Conservation (phyloP, 2,888 invertebrate species). For the Fragum fragum region DNA sequence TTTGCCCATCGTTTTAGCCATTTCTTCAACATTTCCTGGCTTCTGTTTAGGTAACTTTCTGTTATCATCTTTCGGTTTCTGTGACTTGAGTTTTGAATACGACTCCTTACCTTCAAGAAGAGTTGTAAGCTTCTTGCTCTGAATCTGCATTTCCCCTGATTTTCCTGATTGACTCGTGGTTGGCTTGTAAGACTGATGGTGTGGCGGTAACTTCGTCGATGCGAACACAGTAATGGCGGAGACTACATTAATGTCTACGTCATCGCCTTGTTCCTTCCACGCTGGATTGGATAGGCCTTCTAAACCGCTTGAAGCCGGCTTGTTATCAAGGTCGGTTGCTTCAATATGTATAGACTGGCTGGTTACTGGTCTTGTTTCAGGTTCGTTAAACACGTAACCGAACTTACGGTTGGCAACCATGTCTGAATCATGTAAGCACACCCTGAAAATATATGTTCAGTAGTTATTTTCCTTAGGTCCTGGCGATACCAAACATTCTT, state of each 20-base stretch:
- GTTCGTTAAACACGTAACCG: neutral
- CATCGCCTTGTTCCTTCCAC: neutral
- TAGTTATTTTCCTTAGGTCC: too few relatives aligned
- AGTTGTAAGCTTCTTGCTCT: neutral
- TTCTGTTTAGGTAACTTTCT: neutral
- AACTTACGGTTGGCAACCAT: constrained; percentile 4
- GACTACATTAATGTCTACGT: constrained; percentile 20
- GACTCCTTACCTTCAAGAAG: neutral
- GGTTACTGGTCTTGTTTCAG: constrained; percentile 14
- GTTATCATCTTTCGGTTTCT: neutral
- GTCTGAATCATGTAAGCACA: constrained; percentile 1
- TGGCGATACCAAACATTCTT: too few relatives aligned
- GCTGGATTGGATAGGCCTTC: neutral
- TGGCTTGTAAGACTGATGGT: constrained; percentile 12
- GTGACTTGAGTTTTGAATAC: neutral
- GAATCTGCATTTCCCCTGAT: neutral
- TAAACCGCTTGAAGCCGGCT: neutral
- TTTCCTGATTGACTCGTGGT: neutral
- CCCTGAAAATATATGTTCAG: neutral
- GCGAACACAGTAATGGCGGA: constrained; percentile 18
- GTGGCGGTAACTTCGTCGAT: constrained; percentile 21
- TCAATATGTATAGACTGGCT: constrained; percentile 3
- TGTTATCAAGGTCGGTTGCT: neutral
- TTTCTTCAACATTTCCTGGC: neutral
- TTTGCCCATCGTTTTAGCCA: neutral